Conservation (phyloP, 1,140 invertebrate species). For the Parasteatoda tepidariorum region DNA sequence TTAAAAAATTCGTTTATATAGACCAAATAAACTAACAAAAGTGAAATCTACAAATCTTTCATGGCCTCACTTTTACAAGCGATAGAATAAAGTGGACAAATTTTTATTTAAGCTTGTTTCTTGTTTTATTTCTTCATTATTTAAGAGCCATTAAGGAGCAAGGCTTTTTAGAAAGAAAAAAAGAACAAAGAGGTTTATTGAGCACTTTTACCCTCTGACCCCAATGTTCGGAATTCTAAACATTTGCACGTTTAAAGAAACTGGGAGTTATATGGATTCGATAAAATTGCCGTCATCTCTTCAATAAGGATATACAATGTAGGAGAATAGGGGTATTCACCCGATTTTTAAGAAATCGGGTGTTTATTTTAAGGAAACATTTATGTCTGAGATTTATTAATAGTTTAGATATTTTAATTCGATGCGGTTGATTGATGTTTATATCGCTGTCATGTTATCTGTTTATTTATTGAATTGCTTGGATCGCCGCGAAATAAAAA, state of each 20-base stretch:
- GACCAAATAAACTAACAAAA: too few relatives aligned
- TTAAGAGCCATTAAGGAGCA: constrained; percentile 13
- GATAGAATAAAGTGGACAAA: constrained; percentile 42
- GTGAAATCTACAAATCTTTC: constrained; percentile 12
- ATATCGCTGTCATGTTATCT: too few relatives aligned
- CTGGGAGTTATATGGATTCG: constrained; percentile 30
- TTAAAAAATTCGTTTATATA: too few relatives aligned
- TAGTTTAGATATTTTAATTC: too few relatives aligned
- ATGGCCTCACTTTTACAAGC: constrained; percentile 40
- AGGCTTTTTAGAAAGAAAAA: constrained; percentile 45
- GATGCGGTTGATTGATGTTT: too few relatives aligned
- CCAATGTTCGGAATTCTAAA: constrained; percentile 22
- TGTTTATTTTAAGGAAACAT: background rate
- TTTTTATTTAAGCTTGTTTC: constrained; percentile 41
- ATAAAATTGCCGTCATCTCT: background rate
- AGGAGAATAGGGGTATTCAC: constrained; percentile 24
- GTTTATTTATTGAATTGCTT: too few relatives aligned
- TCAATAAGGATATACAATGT: background rate
- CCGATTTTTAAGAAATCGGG: too few relatives aligned
- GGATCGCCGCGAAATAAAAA: too few relatives aligned
- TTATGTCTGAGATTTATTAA: background rate
- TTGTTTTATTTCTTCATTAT: constrained; percentile 32
- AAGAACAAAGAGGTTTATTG: constrained; percentile 48
- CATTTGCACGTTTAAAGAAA: constrained; percentile 30
- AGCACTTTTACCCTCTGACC: constrained; percentile 36